Base-by-base conservation (phyloP, 2,113 vertebrate genomes). In the Eublepharis macularius region DNA sequence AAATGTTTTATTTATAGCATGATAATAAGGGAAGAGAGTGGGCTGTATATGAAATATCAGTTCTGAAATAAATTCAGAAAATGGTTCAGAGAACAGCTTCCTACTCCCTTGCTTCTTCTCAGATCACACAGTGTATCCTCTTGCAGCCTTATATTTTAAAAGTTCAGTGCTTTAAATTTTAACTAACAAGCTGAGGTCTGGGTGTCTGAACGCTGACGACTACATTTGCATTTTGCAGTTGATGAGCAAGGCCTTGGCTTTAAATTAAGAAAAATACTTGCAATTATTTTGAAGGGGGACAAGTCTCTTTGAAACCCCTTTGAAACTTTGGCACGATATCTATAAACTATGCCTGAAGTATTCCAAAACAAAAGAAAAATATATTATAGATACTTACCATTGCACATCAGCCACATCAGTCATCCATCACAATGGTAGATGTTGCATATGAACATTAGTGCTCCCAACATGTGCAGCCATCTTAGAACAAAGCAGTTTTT, bases 1-100 rank as follows among this genome's bases (percentile, higher is more conserved):
- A 60, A 16, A 19, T 54, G 57, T 89, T 84, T 87, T 91, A 76
- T 92, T 92, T 89, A 69, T 65, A 84, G 43, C 54, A 41, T 4
- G 16, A 88, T 85, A 77, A 76, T 47, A 85, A 91, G 54, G 10
- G 65, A 76, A 43, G 0, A 0, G 81, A 76, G 17, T 41, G 19
- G 4, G 5, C 66, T 90, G 54, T 41, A 0, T n/a, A 19, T 77
- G 45, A 88, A 89, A 88, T 74, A 77, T 3, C 13, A 83, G 29
- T 65, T 88, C 76, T 83, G 43, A 6, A 4, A 0, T 32, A 76
- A 29, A 41, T 47, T 63, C 51, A 3, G 1, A 10, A 81, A 89
- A 60, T n/a, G 2, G 9, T 79, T 39, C 36, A 26, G 76, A 83
- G 45, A 60, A 51, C 73, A 57, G 29, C 34, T 73, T 2, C 10